Base-by-base conservation (phyloP, 2,888 invertebrate genomes). In the Opisthograptis luteolata region DNA sequence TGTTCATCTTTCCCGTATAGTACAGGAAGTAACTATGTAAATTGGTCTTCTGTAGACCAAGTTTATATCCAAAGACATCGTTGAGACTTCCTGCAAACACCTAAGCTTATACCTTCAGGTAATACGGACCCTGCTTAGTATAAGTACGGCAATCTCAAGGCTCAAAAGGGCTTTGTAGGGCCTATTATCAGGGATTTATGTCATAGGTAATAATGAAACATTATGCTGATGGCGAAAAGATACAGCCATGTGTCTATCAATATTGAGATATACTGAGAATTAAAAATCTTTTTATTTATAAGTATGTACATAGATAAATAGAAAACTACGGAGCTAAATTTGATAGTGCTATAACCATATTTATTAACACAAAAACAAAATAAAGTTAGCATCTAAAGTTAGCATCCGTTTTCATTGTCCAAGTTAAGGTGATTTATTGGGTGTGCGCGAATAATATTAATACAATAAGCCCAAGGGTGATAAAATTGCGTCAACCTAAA, bases 401-500 rank as follows among this genome's bases (percentile, higher is more conserved):
- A n/a, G n/a, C n/a, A n/a, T n/a, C n/a, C n/a, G n/a, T n/a, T n/a
- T n/a, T n/a, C n/a, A n/a, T n/a, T n/a, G n/a, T n/a, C n/a, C n/a
- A n/a, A n/a, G n/a, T n/a, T n/a, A 37, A 34, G 42, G 41, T 53
- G 35, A 35, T 41, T 50, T 47, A 50, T 59, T 54, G 55, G 55
- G n/a, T n/a, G n/a, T n/a, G n/a, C n/a, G n/a, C n/a, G n/a, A n/a
- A n/a, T n/a, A n/a, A n/a, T n/a, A n/a, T n/a, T n/a, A n/a, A n/a
- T n/a, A n/a, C n/a, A n/a, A 40, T 47, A 56, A 47, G 31, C 39
- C 28, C 5, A 14, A 32, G 25, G 43, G 60, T 56, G 62, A 70
- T 66, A 68, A 66, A 62, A 62, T 58, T 51, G 39, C 39, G 57
- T 58, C 53, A 62, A 5, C 55, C 56, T 57, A 51, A 45, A 44